Evolutionary conservation across 2,113 vertebrate species (phyloP).

Genomic region (Zosterops hypoxanthus): DNA sequence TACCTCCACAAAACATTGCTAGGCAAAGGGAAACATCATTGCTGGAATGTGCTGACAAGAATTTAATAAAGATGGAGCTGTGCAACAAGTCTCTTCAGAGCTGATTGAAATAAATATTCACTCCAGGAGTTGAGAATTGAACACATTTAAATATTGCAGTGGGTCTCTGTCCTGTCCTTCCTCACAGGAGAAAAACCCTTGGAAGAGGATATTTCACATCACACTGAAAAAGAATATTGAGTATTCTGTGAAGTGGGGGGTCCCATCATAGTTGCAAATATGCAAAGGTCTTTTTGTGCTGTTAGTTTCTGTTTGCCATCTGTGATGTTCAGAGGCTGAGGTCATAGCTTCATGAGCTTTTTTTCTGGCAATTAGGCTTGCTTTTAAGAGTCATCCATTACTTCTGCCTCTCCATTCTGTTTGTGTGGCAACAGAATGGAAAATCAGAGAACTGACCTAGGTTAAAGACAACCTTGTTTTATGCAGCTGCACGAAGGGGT

Average conservation of each 20-base stretch:
- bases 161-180: background rate
- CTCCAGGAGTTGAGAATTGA: background rate
- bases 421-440: background rate
- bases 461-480: background rate
- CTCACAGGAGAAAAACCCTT: background rate
- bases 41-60: constrained; percentile 56
- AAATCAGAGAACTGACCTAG: background rate
- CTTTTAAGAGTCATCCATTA: background rate
- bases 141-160: background rate
- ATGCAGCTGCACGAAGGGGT: background rate
- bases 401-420: background rate
- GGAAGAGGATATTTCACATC: background rate
- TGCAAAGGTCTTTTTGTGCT: background rate
- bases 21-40: constrained; percentile 3
- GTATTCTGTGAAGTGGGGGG: background rate
- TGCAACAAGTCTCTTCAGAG: background rate
- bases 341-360: background rate
- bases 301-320: background rate
- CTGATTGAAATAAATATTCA: constrained; percentile 10
- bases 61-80: constrained; percentile 39
- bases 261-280: background rate
- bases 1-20: constrained; percentile 26
- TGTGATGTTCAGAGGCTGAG: background rate
- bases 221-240: background rate
- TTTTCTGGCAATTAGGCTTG: background rate